A percentile compares a stretch with the other conserved stretches of the same genome.
Conservation (phyloP, 2,797 vertebrate genomes). For the Lacerta agilis region DNA sequence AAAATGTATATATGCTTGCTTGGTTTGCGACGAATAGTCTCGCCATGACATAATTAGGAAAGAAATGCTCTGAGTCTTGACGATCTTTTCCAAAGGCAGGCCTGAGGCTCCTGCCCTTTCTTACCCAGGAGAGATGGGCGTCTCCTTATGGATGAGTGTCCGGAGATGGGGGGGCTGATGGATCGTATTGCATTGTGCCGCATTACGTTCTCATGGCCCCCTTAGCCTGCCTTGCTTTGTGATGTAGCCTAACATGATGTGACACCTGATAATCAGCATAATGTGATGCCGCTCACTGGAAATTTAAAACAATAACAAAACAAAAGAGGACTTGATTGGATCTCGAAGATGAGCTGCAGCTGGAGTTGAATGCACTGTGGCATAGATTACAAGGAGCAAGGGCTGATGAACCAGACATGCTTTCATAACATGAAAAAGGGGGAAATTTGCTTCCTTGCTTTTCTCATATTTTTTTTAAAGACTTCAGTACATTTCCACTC, state of each 20-base stretch:
- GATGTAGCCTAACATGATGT: slow-evolving; percentile 35
- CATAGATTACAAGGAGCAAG: slow-evolving; percentile 21
- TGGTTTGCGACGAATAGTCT: background rate
- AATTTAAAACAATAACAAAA: slow-evolving; percentile 44
- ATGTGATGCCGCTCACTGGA: slow-evolving; percentile 29
- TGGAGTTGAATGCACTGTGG: slow-evolving; percentile 14
- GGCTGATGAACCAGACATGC: slow-evolving; percentile 13
- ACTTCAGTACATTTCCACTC: background rate
- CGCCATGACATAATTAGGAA: background rate
- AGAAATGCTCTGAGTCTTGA: background rate
- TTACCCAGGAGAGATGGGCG: background rate
- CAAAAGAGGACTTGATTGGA: slow-evolving; percentile 48
- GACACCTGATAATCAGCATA: slow-evolving; percentile 40
- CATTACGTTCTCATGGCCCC: background rate
- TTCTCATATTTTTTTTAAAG: background rate
- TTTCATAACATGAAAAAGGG: background rate
- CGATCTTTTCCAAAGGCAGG: background rate
- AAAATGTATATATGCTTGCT: background rate
- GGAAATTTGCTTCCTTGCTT: background rate
- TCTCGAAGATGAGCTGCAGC: slow-evolving; percentile 22
- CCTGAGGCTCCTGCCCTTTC: background rate
- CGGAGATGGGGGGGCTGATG: background rate
- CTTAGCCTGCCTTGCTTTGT: background rate
- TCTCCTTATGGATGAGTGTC: slow-evolving; percentile 12
- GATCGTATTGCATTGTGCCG: slow-evolving; percentile 12